phyloP scores from a whole-genome alignment of 1,140 invertebrate species.

The Drosophila nannoptera region DNA sequence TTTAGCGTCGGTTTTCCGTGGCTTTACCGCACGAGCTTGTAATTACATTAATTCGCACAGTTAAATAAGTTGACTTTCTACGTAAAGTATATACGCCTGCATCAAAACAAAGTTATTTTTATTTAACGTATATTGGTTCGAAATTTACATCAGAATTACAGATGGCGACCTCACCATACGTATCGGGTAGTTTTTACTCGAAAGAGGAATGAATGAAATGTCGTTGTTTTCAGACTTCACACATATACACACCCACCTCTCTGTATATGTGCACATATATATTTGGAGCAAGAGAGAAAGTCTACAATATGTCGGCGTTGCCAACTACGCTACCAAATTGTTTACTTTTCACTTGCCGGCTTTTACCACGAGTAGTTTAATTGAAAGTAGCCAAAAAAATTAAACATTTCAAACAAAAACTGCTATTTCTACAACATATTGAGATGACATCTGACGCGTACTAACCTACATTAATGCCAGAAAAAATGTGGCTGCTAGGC shows the following conservation, averaged over 20 bases:
- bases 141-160: conserved; percentile 46
- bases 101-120: conserved; percentile 3
- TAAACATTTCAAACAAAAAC: conserved; percentile 6
- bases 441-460: conserved; percentile 23
- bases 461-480: conserved; percentile 56
- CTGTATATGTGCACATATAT: conserved; percentile 15
- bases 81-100: conserved; percentile 5
- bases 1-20: neutral
- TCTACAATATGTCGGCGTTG: conserved; percentile 54
- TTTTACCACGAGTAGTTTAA: conserved; percentile 10
- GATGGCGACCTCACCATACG: conserved; percentile 43
- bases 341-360: conserved; percentile 45
- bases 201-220: conserved; percentile 72
- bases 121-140: conserved; percentile 1
- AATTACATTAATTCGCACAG: conserved; percentile 29
- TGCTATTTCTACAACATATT: conserved; percentile 25
- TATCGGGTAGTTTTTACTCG: conserved; percentile 65
- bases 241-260: conserved; percentile 21
- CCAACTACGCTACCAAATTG: conserved; percentile 38
- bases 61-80: conserved; percentile 14
- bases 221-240: conserved; percentile 58
- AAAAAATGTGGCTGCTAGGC: conserved; percentile 35
- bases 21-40: conserved; percentile 3
- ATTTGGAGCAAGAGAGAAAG: conserved; percentile 68
- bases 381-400: conserved; percentile 14